Evolutionary conservation across 2,888 invertebrate genomes (phyloP).

Genomic region (Tenthredo amoena): DNA sequence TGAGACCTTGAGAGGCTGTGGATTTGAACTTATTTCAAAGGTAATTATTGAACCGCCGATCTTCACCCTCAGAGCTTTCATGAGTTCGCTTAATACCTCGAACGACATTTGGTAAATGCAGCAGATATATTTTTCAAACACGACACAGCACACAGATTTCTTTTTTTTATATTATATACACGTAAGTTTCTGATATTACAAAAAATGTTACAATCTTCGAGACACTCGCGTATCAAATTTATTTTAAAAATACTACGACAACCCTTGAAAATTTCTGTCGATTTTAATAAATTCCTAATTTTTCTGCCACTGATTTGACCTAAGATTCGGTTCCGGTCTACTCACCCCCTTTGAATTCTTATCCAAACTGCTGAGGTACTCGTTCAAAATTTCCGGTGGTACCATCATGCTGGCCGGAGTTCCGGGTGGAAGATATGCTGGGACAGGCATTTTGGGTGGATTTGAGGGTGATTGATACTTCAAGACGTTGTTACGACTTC

Average conservation of each 20-base stretch:
- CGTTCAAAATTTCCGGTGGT: constrained; percentile 71
- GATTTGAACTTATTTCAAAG: constrained; percentile 17
- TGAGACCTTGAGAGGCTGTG: not conserved
- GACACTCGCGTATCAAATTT: not conserved
- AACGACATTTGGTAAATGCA: not conserved
- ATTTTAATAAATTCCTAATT: constrained; percentile 21
- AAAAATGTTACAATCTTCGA: not conserved
- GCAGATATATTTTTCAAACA: not conserved
- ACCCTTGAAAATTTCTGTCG: not conserved
- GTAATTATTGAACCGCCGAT: not conserved
- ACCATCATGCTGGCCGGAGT: constrained; percentile 63
- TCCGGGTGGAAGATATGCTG: constrained; percentile 55
- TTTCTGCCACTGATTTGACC: constrained; percentile 43
- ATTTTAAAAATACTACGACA: not conserved
- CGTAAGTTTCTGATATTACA: not conserved
- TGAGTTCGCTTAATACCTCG: not conserved
- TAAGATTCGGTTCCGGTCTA: constrained; percentile 60
- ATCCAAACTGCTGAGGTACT: constrained; percentile 68
- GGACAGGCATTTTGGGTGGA: constrained; percentile 58
- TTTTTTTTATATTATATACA: not conserved
- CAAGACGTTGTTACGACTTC: constrained; percentile 59
- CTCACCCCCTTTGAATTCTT: constrained; percentile 70
- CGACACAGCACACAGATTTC: not conserved
- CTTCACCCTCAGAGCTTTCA: not conserved
- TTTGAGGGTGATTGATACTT: constrained; percentile 53